Evolutionary conservation across 2,888 invertebrate genomes (phyloP).

Genomic region (Drosophila falleni): DNA sequence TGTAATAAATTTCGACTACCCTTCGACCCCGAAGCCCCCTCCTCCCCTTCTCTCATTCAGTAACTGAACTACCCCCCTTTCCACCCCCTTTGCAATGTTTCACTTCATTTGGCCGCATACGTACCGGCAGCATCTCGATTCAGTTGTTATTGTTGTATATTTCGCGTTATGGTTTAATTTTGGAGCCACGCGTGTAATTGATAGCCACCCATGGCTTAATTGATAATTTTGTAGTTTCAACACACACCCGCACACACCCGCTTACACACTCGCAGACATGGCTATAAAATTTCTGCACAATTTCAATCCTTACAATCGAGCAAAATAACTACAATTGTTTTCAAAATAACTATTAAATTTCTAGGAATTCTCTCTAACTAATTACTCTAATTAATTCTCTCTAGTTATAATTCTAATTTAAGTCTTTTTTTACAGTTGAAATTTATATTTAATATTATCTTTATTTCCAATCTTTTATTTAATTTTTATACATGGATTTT

Average conservation of each 20-base stretch:
- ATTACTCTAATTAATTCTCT: too few relatives aligned
- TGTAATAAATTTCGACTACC: slow-evolving; percentile 77
- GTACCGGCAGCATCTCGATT: slow-evolving; percentile 47
- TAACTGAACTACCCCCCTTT: background rate
- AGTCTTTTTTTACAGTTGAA: too few relatives aligned
- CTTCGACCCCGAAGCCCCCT: background rate
- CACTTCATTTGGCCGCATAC: slow-evolving; percentile 71
- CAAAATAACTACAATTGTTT: slow-evolving; percentile 31
- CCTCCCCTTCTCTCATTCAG: background rate
- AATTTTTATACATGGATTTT: too few relatives aligned
- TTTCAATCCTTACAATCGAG: slow-evolving; percentile 23
- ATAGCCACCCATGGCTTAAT: slow-evolving; percentile 73
- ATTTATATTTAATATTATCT: too few relatives aligned
- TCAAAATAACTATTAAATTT: slow-evolving; percentile 23
- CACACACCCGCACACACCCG: slow-evolving; percentile 16
- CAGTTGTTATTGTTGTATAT: slow-evolving; percentile 48
- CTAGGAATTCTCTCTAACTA: too few relatives aligned
- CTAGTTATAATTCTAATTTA: too few relatives aligned
- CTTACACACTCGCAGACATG: background rate
- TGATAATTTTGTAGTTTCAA: slow-evolving; percentile 73
- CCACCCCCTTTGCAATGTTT: slow-evolving; percentile 46
- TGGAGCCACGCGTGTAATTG: slow-evolving; percentile 73
- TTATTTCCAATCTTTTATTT: too few relatives aligned
- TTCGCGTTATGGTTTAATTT: slow-evolving; percentile 76
- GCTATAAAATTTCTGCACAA: slow-evolving; percentile 13